A percentile compares a stretch with the other conserved stretches of the same genome.
phyloP scores from a whole-genome alignment of 2,888 invertebrate species.

The Eurytoma adleriae region DNA sequence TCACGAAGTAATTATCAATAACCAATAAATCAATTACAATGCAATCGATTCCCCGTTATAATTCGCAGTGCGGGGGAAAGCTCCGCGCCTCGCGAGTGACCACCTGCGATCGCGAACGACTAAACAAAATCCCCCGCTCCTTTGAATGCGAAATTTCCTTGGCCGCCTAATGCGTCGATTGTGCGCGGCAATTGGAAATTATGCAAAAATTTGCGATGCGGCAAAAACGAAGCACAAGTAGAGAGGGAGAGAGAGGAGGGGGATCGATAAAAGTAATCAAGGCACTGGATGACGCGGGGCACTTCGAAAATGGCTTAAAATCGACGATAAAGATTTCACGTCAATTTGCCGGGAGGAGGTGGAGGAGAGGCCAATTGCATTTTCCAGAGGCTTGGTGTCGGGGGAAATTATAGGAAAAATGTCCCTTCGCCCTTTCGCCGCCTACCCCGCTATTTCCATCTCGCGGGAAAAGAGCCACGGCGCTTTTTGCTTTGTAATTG shows the following conservation, averaged over 20 bases:
- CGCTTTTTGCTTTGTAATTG: constrained; percentile 55
- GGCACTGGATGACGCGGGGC: background rate
- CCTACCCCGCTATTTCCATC: background rate
- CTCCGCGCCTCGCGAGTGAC: background rate
- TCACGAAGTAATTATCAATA: constrained; percentile 63
- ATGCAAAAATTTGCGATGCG: background rate
- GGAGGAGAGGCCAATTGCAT: constrained; percentile 48
- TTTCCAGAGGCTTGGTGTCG: constrained; percentile 33
- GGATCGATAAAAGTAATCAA: constrained; percentile 10
- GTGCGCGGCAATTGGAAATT: too few relatives aligned
- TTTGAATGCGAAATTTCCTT: too few relatives aligned
- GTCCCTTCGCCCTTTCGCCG: constrained; percentile 23
- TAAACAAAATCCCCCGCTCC: too few relatives aligned
- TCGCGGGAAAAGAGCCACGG: constrained; percentile 23
- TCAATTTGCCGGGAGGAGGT: constrained; percentile 41
- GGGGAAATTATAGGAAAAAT: constrained; percentile 58
- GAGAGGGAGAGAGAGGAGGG: background rate
- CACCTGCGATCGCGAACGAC: background rate
- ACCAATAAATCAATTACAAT: constrained; percentile 65
- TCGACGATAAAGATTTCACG: constrained; percentile 52
- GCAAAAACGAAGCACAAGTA: background rate
- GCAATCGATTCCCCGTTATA: constrained; percentile 62
- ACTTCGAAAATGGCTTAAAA: constrained; percentile 47
- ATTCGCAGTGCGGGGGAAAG: background rate
- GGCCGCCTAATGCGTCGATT: too few relatives aligned